Evolutionary conservation across 2,797 vertebrate species (phyloP).

Genomic region (Poeciliopsis paucimaculata): DNA sequence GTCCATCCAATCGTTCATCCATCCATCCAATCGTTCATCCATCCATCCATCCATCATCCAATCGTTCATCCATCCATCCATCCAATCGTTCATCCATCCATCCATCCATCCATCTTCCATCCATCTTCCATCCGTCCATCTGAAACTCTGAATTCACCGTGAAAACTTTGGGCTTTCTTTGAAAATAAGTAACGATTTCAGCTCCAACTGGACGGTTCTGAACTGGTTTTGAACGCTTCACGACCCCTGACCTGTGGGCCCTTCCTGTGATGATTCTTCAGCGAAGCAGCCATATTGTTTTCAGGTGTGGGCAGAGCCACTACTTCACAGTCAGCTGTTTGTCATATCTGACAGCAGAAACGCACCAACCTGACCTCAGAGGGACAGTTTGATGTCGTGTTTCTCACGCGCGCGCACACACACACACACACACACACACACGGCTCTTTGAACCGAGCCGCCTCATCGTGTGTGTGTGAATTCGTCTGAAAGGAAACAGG

Average conservation of each 20-base stretch:
- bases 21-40: not conserved
- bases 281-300: not conserved
- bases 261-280: not conserved
- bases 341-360: not conserved
- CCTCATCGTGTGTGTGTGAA: not conserved
- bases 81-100: too few relatives aligned
- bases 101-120: not conserved
- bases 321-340: not conserved
- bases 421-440: not conserved
- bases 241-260: not conserved
- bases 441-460: slow-evolving; percentile 38
- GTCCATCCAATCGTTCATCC: not conserved
- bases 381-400: not conserved
- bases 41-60: not conserved
- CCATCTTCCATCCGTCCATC: not conserved
- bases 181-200: not conserved
- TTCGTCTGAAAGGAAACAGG: slow-evolving; percentile 61
- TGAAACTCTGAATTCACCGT: not conserved
- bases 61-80: too few relatives aligned
- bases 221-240: not conserved
- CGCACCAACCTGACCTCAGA: not conserved
- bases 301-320: not conserved
- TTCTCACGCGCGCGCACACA: not conserved
- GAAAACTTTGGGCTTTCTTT: not conserved
- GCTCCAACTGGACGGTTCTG: not conserved